A percentile compares a stretch with the other conserved stretches of the same genome.
Evolutionary conservation across 1,140 invertebrate genomes (phyloP).

Genomic region (Hesperophylax magnus): DNA sequence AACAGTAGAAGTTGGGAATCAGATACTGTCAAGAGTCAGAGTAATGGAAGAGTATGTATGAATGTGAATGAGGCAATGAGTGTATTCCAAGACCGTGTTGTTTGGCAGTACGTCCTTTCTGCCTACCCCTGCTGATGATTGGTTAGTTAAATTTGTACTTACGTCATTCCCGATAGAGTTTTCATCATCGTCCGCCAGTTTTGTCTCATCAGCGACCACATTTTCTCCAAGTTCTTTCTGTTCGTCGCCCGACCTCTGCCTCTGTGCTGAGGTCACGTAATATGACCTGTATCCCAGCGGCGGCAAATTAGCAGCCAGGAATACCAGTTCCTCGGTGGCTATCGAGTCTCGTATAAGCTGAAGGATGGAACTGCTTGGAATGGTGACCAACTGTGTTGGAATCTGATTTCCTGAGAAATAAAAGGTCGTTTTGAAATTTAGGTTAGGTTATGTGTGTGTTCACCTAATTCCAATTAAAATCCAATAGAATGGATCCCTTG

Average conservation of each 20-base stretch:
- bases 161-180: slow-evolving; percentile 41
- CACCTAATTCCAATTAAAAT: no score
- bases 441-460: no score
- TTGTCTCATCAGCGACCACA: not conserved
- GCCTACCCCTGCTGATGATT: no score
- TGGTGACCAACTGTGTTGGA: slow-evolving; percentile 74
- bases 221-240: not conserved
- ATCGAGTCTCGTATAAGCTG: slow-evolving; percentile 73
- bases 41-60: no score
- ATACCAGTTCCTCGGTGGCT: slow-evolving; percentile 77
- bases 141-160: not conserved
- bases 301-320: slow-evolving; percentile 75
- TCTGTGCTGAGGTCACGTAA: not conserved
- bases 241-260: not conserved
- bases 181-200: slow-evolving; percentile 14
- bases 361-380: slow-evolving; percentile 72
- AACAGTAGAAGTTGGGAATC: no score
- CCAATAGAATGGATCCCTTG: no score
- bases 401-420: slow-evolving; percentile 68
- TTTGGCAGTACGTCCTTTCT: no score
- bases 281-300: slow-evolving; percentile 75
- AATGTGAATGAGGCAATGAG: no score
- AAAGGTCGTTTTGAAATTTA: no score
- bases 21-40: no score
- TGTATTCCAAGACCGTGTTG: no score